Base-by-base conservation (phyloP, 2,888 invertebrate genomes). In the Drosophila subsilvestris region DNA sequence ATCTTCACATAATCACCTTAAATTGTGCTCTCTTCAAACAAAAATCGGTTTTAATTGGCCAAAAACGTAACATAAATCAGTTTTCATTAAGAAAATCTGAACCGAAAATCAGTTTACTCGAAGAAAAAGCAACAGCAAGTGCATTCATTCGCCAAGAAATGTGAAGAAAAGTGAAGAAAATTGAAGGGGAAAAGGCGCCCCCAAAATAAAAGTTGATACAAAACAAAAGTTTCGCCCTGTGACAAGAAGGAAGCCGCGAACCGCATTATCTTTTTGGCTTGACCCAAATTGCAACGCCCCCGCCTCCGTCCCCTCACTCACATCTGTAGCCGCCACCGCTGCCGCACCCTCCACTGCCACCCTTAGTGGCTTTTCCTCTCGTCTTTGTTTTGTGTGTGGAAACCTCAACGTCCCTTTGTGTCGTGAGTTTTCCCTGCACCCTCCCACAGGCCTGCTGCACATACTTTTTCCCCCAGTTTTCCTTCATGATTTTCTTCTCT, bases 201-300 rank as follows among this genome's bases (percentile, higher is more conserved):
- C n/a, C 37, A 20, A 22, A 53, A 62, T 17, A 49, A 48, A 57
- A 29, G 25, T 37, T 48, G 42, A 59, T 29, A 25, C 50, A 42
- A 63, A 81, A 78, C 78, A 75, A 80, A 81, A 81, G 71, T 81
- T 81, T 81, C 29, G 22, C 53, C 51, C 29, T 9, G 4, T 14
- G 25, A 20, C 29, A 70, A 57, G 56, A 37, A 42, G 37, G 48
- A 70, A 74, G 75, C 75, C 79, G 75, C 75, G 72, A 80, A 75
- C 74, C 79, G 78, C 78, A 80, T 80, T 80, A 83, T 86, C 79
- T 79, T 75, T 74, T 79, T 74, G 83, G 79, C 75, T 80, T 83
- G 82, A 83, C 86, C 82, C 70, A 83, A 86, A 83, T 83, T 78
- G 74, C 72, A 74, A 56, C 55, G 50, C 63, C 55, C 20, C 55